Evolutionary conservation across 2,888 invertebrate genomes (phyloP).

Genomic region (Synergus japonicus): DNA sequence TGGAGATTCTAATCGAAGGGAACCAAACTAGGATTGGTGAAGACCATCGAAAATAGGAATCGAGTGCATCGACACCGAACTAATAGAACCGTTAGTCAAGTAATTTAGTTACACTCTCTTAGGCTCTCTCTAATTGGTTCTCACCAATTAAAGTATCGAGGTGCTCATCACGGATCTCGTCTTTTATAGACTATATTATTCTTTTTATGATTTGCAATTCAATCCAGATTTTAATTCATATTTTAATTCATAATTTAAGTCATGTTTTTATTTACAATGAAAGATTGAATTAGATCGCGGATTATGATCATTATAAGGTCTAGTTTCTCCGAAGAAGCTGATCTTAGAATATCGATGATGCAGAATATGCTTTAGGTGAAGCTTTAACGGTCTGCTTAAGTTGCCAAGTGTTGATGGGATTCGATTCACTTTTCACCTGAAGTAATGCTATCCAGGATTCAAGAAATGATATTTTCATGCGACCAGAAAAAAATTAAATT

Average conservation of each 20-base stretch:
- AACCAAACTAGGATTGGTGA: conserved; percentile 23
- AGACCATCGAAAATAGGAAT: conserved; percentile 34
- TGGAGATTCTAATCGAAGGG: not conserved
- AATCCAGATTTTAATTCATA: not conserved
- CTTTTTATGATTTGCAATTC: not conserved
- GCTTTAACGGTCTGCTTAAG: conserved; percentile 14
- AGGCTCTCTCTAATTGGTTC: conserved; percentile 60
- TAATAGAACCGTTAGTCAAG: conserved; percentile 56
- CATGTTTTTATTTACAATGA: not conserved
- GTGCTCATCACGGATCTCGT: conserved; percentile 44
- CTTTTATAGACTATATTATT: not conserved
- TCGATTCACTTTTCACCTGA: conserved; percentile 10
- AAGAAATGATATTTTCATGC: not conserved
- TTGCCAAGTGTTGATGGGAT: conserved; percentile 11
- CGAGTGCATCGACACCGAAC: conserved; percentile 23
- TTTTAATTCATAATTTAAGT: not conserved
- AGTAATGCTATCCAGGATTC: not conserved
- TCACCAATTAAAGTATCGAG: conserved; percentile 63
- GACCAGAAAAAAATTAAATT: not conserved
- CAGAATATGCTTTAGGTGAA: not conserved
- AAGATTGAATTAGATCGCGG: conserved; percentile 18
- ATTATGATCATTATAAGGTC: conserved; percentile 18
- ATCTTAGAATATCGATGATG: conserved; percentile 19
- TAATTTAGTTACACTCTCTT: conserved; percentile 43
- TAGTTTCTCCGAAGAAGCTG: conserved; percentile 2